Base-by-base conservation (phyloP, 2,113 vertebrate species). In the Ovis canadensis region DNA sequence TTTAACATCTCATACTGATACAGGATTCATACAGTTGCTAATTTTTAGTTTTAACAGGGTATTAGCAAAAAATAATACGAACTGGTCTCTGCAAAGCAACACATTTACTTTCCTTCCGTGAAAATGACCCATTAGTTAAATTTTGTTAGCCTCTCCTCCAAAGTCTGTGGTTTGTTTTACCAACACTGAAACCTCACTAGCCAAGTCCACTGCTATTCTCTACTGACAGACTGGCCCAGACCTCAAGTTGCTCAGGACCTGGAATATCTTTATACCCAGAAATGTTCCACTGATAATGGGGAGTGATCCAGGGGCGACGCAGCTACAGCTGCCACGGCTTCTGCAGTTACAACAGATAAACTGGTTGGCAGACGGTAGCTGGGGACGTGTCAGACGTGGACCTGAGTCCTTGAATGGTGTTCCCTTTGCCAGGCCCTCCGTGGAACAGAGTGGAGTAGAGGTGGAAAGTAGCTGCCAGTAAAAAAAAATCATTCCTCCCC, bases 1-100 rank as follows among this genome's bases (percentile, higher is more conserved):
- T 86, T 95, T 64, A 94, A 87, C 83, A 89, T 90, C 92, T 97
- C 94, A 71, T 23, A 81, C 40, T 95, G 97, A 98, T 92, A 98
- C n/a, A 98, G 93, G 96, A 97, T 54, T 96, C 25, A 40, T 55
- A 23, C 15, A 31, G 40, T 90, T 97, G 60, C 81, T 77, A 27
- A 40, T 60, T 94, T 96, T 97, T 95, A 97, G 43, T 81, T 62
- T 71, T 21, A 83, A 89, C 54, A 80, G 55, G 21, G 12, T 96
- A 87, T 97, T 88, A 95, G 88, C 87, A 64, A 96, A 71, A 97
- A 97, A 80, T 81, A 82, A 96, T 67, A 59, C 7, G 64, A 89
- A 62, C 94, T 27, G 59, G 80, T 67, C 55, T 31, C 57, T 59
- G 33, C 45, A 93, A 95, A 96, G 85, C 54, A 89, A 90, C 78